phyloP scores from a whole-genome alignment of 2,113 vertebrate genomes.

The Lampris incognitus region DNA sequence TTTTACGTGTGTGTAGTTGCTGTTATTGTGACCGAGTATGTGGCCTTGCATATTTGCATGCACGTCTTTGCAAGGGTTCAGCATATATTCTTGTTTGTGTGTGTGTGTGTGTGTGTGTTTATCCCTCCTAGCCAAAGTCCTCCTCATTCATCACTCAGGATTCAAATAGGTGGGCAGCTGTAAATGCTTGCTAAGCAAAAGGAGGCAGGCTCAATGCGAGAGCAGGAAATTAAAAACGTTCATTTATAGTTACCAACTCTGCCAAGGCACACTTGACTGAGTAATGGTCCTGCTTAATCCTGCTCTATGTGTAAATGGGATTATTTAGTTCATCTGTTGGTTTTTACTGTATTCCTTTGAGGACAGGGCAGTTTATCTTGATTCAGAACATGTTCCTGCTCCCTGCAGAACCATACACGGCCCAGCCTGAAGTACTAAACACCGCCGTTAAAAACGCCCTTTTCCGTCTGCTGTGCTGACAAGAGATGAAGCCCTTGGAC shows the following conservation, averaged over 20 bases:
- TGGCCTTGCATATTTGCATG: not conserved
- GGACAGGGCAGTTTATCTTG: slow-evolving; percentile 12
- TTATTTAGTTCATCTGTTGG: slow-evolving; percentile 45
- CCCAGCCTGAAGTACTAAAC: not conserved
- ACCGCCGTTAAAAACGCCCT: not conserved
- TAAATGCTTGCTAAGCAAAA: slow-evolving; percentile 77
- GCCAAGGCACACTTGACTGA: slow-evolving; percentile 34
- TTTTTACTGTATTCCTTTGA: slow-evolving; percentile 19
- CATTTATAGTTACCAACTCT: slow-evolving; percentile 59
- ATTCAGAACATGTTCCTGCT: not conserved
- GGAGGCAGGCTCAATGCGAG: slow-evolving; percentile 40
- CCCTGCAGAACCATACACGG: too few species aligned
- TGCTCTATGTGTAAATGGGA: slow-evolving; percentile 26
- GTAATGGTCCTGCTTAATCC: slow-evolving; percentile 40
- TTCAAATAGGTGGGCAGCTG: slow-evolving; percentile 58
- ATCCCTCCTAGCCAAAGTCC: not conserved
- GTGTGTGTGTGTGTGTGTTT: slow-evolving; percentile 1
- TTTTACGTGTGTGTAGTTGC: not conserved
- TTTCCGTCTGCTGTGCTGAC: too few species aligned
- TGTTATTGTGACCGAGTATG: not conserved
- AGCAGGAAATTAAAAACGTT: slow-evolving; percentile 76
- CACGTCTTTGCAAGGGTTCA: not conserved
- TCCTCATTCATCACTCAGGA: slow-evolving; percentile 72
- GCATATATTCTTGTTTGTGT: too few species aligned
- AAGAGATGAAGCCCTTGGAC: too few species aligned